phyloP scores from a whole-genome alignment of 2,888 invertebrate species.

The Lithophane leautieri region DNA sequence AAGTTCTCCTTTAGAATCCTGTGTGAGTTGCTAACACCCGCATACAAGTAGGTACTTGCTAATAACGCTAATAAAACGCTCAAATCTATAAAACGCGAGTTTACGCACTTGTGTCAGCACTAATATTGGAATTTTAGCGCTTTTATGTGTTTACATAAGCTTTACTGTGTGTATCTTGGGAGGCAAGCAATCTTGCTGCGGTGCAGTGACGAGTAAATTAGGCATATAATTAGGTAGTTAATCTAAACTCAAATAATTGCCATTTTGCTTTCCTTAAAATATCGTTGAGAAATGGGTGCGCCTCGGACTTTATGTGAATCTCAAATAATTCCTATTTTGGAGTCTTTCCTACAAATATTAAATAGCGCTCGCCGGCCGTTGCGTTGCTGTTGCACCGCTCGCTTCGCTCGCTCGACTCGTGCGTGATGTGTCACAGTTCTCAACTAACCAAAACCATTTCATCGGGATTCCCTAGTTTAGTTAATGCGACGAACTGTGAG shows the following conservation, averaged over 20 bases:
- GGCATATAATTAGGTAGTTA: background rate
- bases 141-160: background rate
- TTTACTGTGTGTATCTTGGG: background rate
- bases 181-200: background rate
- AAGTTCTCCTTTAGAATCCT: slow-evolving; percentile 26
- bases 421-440: background rate
- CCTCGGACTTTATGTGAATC: too few species aligned
- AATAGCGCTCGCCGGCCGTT: background rate
- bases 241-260: background rate
- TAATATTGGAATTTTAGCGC: slow-evolving; percentile 31
- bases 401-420: background rate
- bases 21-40: slow-evolving; percentile 14
- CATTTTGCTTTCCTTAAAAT: background rate
- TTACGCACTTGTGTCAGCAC: slow-evolving; percentile 38
- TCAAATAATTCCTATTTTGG: background rate
- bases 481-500: background rate
- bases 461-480: background rate
- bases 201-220: background rate
- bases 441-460: background rate
- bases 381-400: too few species aligned
- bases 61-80: slow-evolving; percentile 44
- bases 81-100: slow-evolving; percentile 29
- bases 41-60: slow-evolving; percentile 14
- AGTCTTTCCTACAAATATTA: background rate
- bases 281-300: too few species aligned